Base-by-base conservation (phyloP, 2,113 vertebrate species). In the Cebus imitator region DNA sequence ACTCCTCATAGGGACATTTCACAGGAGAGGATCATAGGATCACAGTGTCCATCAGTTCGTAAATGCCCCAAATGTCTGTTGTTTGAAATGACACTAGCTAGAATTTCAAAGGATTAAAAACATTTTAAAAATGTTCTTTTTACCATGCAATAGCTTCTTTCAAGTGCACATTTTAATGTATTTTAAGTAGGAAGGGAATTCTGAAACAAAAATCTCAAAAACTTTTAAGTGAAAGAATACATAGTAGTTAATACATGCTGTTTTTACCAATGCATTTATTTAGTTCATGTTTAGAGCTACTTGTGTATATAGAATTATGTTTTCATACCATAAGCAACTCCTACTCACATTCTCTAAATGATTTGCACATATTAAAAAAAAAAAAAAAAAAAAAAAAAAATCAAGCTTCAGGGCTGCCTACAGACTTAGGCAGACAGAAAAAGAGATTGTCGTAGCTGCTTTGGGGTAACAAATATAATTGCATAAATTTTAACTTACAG, bases 311-410 rank as follows among this genome's bases (percentile, higher is more conserved):
- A 97, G 83, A 97, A 98, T 93, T 96, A 78, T 76, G 95, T 86
- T 95, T 97, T 95, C 94, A 94, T 23, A 93, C 92, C 75, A 97
- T 40, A 97, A 98, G 96, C 58, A 82, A 96, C 98, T 98, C 98
- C 99, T 97, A 98, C 98, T 0, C 95, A 91, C 98, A 99, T 99
- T 99, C 98, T 97, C 96, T 90, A 98, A 98, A 99, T 98, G 96
- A 98, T 98, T 96, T 97, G 95, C 97, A 98, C 97, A 83, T 64
- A 98, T 98, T 98, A 96, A 92, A 86, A 95, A 79, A 40, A 98
- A 95, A 92, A 79, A 96, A 21, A 83, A 98, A 95, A 91, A 79
- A 96, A n/a, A 52, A 83, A 98, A 95, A 92, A 80, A 96, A 20
- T 43, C 52, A 90, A 96, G 70, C 64, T 97, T 97, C 95, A 92